Base-by-base conservation (phyloP, 2,888 invertebrate species). In the Volucella inanis region DNA sequence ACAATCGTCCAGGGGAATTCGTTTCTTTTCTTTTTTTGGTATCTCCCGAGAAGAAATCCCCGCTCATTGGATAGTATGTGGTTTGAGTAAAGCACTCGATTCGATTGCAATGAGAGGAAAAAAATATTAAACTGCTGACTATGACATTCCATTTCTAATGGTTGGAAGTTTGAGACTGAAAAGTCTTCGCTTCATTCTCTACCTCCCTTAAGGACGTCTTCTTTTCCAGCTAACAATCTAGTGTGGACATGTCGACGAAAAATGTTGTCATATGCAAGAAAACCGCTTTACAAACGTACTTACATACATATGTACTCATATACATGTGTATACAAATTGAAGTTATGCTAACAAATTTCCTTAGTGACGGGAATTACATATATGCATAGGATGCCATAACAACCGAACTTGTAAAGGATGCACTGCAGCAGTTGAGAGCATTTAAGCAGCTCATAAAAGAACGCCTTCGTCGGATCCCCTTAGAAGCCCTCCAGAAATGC, bases 111-210 rank as follows among this genome's bases (percentile, higher is more conserved):
- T 14, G 39, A 50, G 50, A 45, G 65, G 22, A 61, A 57, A 52
- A 70, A 59, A 68, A 65, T 22, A 22, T 75, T 71, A 76, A 84
- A 84, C 76, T 81, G 85, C 80, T 85, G 85, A 85, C 75, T 67
- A 39, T 76, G 85, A 81, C 85, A 85, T 79, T 84, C 68, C 74
- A 70, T 74, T 74, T 79, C 57, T 12, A 64, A 55, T 74, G 77
- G 77, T 72, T 41, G 47, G 14, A 43, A 59, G 15, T 8, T 9
- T 14, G 39, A 31, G 3, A 39, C 12, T 12, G 49, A 38, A 54
- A 2, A 39, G 59, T 15, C 45, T 47, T 62, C 54, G 10, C 52
- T 59, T 10, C 43, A 45, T 43, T 43, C 49, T 52, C 57, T 41
- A 15, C 43, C 14, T 39, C 55, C 10, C 49, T 8, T 31, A 59